Percentiles rank a stretch among this genome's conserved stretches.
These are phyloP conservation scores for Aptenodytes forsteri DNA, from an alignment of 2,113 vertebrate genomes.

Conservation along the genomic window DNA sequence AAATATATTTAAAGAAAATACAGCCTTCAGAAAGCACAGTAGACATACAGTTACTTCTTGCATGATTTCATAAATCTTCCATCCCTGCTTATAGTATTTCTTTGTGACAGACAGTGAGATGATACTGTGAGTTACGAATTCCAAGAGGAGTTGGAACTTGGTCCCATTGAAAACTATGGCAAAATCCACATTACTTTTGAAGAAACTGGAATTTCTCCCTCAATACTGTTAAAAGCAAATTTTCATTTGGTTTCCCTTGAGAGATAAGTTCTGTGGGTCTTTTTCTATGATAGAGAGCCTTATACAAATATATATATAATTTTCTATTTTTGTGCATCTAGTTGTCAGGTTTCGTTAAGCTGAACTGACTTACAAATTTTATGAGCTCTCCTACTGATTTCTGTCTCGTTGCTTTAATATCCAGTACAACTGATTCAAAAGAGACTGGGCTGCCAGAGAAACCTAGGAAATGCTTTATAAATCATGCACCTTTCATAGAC, in stretches of 20 bases:
- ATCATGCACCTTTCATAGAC: neutral
- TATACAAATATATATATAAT: neutral
- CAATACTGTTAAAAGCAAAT: neutral
- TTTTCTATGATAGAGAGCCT: neutral
- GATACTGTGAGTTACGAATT: neutral
- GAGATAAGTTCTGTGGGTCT: neutral
- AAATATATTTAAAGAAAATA: neutral
- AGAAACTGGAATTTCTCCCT: neutral
- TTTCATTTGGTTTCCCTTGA: neutral
- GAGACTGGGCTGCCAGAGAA: neutral
- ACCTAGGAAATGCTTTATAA: neutral
- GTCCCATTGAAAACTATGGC: neutral
- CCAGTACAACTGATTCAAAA: neutral
- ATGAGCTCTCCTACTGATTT: neutral
- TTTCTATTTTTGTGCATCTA: neutral
- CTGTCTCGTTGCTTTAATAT: neutral
- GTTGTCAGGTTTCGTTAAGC: neutral
- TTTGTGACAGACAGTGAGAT: neutral
- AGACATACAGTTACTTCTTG: neutral
- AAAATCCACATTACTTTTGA: neutral
- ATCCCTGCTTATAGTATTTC: neutral
- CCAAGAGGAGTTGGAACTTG: neutral
- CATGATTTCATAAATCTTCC: neutral
- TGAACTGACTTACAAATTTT: neutral
- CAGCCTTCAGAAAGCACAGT: neutral